A percentile compares a stretch with the other conserved stretches of the same genome.
Conservation (phyloP, 2,113 vertebrate genomes). For the Chitala chitala region DNA sequence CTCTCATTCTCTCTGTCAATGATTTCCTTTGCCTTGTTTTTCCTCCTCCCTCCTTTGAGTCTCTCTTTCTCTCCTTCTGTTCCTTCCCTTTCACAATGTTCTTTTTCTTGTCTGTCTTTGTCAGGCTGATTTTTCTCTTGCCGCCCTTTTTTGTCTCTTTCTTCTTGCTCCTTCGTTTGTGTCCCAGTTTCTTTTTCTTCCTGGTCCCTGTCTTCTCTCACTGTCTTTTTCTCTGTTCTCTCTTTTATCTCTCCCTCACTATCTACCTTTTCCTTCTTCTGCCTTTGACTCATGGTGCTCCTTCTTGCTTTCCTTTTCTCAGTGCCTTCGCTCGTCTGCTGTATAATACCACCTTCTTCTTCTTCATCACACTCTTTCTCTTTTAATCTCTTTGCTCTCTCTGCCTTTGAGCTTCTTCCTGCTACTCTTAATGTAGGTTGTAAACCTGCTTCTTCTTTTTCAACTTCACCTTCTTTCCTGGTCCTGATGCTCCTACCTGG, state of each 20-base stretch:
- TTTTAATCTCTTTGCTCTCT: neutral
- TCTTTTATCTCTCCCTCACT: neutral
- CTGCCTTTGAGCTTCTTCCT: conserved; percentile 19
- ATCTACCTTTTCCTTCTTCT: conserved; percentile 13
- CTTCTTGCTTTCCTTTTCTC: conserved; percentile 12
- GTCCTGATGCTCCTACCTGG: conserved; percentile 12
- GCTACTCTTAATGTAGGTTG: conserved; percentile 30
- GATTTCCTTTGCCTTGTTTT: conserved; percentile 9
- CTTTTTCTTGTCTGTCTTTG: neutral
- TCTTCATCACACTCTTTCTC: conserved; percentile 4
- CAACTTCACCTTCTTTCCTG: conserved; percentile 26
- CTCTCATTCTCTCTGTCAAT: neutral
- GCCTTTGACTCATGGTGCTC: neutral
- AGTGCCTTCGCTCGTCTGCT: neutral
- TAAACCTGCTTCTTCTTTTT: conserved; percentile 23
- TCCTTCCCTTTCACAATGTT: neutral
- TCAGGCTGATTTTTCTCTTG: neutral
- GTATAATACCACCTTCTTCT: neutral
- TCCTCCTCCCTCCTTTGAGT: conserved; percentile 1
- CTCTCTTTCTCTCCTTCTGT: conserved; percentile 12
- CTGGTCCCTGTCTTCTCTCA: neutral
- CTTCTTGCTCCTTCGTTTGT: neutral
- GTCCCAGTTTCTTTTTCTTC: conserved; percentile 8
- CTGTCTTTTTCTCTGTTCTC: neutral
- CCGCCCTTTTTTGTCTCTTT: neutral